Percentiles rank a stretch among this genome's conserved stretches.
phyloP scores from a whole-genome alignment of 2,888 invertebrate genomes.

The Seira sanloemensis region DNA sequence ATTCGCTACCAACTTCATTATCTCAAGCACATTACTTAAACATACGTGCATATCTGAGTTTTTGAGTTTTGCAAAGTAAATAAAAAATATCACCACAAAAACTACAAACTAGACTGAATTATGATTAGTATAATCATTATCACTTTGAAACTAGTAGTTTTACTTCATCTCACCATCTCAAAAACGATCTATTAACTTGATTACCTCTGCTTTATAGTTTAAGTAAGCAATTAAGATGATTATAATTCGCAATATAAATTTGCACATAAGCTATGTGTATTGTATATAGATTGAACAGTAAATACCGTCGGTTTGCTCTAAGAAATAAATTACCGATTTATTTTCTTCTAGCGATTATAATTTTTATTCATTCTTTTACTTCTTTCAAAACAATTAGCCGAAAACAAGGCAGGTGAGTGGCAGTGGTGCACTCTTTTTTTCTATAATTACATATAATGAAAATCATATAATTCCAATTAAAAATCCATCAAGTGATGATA shows the following conservation, averaged over 20 bases:
- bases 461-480: constrained; percentile 50
- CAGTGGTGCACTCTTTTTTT: not conserved
- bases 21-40: constrained; percentile 20
- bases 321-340: not conserved
- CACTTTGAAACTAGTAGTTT: not conserved
- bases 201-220: constrained; percentile 26
- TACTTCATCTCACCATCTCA: not conserved
- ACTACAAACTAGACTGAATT: not conserved
- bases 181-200: constrained; percentile 36
- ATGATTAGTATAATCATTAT: constrained; percentile 9
- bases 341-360: not conserved
- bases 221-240: constrained; percentile 41
- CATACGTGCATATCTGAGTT: not conserved
- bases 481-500: constrained; percentile 48
- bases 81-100: not conserved
- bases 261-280: no score
- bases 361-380: not conserved
- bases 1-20: constrained; percentile 13
- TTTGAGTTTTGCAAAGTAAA: not conserved
- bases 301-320: no score
- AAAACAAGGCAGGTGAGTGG: not conserved
- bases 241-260: not conserved
- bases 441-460: no score
- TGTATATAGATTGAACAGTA: no score
- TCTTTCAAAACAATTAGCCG: not conserved